These are phyloP conservation scores for Agrypnus murinus DNA, from an alignment of 2,888 invertebrate genomes.

Conservation along the genomic window DNA sequence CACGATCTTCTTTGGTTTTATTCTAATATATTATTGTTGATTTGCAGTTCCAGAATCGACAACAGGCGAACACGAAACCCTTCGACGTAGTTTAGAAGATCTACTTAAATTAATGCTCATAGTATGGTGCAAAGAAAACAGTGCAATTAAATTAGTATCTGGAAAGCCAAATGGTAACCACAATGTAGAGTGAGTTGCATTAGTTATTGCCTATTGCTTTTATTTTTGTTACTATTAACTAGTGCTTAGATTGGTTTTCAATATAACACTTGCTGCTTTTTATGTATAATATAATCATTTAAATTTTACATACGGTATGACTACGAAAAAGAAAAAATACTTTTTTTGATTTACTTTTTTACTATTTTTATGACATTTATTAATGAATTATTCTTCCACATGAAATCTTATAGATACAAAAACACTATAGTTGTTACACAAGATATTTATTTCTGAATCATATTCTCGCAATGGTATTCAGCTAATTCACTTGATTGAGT, in stretches of 20 bases:
- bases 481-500: too few species aligned
- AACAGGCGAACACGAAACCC: conserved; percentile 69
- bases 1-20: too few species aligned
- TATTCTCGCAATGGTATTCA: too few species aligned
- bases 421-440: too few species aligned
- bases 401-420: too few species aligned
- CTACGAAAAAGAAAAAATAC: too few species aligned
- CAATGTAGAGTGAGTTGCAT: conserved; percentile 46
- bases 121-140: conserved; percentile 86
- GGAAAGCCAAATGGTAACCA: conserved; percentile 70
- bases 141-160: conserved; percentile 80
- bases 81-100: conserved; percentile 83
- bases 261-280: background rate
- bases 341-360: too few species aligned
- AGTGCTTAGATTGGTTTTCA: too few species aligned
- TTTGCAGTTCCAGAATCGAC: conserved; percentile 58
- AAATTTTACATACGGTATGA: too few species aligned
- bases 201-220: conserved; percentile 3
- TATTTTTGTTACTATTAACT: conserved; percentile 7
- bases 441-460: too few species aligned
- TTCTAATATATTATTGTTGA: background rate
- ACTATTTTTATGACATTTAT: too few species aligned
- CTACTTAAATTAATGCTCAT: conserved; percentile 87
- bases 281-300: background rate
- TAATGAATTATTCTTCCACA: too few species aligned